Conservation (phyloP, 2,797 vertebrate species). For the Steatocranus sp. region DNA sequence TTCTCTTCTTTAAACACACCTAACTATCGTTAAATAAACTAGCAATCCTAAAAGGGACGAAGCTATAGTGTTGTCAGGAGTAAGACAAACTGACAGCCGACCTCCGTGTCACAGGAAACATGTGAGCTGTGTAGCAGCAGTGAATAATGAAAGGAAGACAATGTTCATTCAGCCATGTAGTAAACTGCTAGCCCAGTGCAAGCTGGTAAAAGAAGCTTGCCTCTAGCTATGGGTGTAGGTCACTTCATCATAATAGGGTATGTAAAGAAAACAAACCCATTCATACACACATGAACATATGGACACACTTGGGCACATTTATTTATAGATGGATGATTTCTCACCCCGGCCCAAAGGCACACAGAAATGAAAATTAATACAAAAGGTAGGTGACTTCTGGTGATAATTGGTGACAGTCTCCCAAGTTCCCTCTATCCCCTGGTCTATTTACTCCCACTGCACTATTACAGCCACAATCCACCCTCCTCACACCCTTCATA, state of each 20-base stretch:
- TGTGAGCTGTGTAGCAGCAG: slow-evolving; percentile 10
- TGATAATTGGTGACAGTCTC: slow-evolving; percentile 77
- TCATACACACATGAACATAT: neutral
- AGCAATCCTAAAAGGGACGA: slow-evolving; percentile 14
- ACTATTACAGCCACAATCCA: slow-evolving; percentile 43
- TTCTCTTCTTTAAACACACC: neutral
- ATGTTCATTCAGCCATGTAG: slow-evolving; percentile 16
- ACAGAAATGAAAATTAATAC: slow-evolving; percentile 72
- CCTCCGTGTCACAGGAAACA: slow-evolving; percentile 22
- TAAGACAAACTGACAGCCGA: slow-evolving; percentile 32
- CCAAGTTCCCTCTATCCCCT: slow-evolving; percentile 46
- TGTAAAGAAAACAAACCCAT: neutral
- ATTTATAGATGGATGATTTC: slow-evolving; percentile 66
- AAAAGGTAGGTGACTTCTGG: slow-evolving; percentile 49
- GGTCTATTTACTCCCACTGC: slow-evolving; percentile 61
- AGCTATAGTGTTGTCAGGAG: slow-evolving; percentile 28
- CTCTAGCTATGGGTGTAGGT: slow-evolving; percentile 32
- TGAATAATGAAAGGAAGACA: slow-evolving; percentile 55
- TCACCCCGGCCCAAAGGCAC: slow-evolving; percentile 45
- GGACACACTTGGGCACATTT: slow-evolving; percentile 28
- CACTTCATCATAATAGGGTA: slow-evolving; percentile 14
- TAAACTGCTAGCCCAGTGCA: slow-evolving; percentile 20
- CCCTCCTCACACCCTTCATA: slow-evolving; percentile 36
- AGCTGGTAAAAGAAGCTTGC: slow-evolving; percentile 33
- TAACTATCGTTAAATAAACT: slow-evolving; percentile 15